Evolutionary conservation across 2,113 vertebrate genomes (phyloP), one percentile per base, ranked within the genome.

Genomic region (Ascaphus truei): DNA sequence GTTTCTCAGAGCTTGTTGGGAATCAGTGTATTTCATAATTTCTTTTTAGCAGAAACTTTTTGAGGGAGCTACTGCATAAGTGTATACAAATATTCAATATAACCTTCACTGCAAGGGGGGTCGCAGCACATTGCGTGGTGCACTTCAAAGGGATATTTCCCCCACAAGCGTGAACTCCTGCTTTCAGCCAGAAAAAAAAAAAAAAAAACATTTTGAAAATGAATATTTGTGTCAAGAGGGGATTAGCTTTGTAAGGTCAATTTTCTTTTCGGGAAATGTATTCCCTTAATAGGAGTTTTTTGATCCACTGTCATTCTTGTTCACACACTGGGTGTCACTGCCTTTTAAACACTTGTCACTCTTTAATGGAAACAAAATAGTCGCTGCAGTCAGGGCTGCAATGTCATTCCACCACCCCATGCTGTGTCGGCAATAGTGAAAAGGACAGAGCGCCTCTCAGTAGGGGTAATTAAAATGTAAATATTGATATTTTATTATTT

Each of bases 401-500:
- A 91, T 92, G 90, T 92, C 91, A 90, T 89, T 87, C 80, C 80
- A 59, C 79, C 84, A 84, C 90, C 91, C 87, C 89, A 86, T 88
- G 86, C 90, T 90, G 90, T 43, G 84, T 88, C 86, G 86, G 90
- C 92, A 91, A 89, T 90, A 86, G 89, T 87, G 88, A 78, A 86
- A 89, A 92, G 92, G 89, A 92, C 90, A 92, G 88, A 91, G 89
- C 72, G 73, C 83, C 86, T 90, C 91, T 89, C 87, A 87, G 88
- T 91, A 92, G 92, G 92, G 93, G 93, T 96, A 96, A 98, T 98
- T 98, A 99, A 99, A 99, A 99, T 98, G 96, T 99, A 98, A 98
- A 99, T 99, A 98, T 99, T 98, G 96, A 98, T 99, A 99, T 99
- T 99, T 98, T 96, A 98, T 96, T 94, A 97, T 98, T 96, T 98